Conservation (phyloP, 2,113 vertebrate genomes). For the Platycercus adscitus region DNA sequence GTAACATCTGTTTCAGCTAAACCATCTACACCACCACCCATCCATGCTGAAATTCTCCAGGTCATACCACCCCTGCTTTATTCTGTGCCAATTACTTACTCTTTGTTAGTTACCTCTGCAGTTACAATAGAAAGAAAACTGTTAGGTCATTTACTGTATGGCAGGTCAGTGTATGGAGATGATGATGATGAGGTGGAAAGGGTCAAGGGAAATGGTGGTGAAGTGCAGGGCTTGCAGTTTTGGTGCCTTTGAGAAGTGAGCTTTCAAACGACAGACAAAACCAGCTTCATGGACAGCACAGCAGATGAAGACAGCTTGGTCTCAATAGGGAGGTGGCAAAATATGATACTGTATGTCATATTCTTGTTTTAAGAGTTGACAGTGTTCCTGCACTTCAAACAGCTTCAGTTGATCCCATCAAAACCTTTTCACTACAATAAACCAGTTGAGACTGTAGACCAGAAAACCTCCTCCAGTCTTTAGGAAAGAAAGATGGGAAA, state of each 20-base stretch:
- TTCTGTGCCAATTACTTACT: neutral
- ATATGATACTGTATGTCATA: neutral
- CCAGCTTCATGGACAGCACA: neutral
- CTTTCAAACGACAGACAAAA: neutral
- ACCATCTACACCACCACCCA: neutral
- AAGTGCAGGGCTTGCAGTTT: neutral
- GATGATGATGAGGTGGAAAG: neutral
- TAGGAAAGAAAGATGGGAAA: neutral
- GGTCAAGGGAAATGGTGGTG: too few species aligned
- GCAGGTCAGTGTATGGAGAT: neutral
- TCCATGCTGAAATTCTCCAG: neutral
- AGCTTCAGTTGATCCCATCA: neutral
- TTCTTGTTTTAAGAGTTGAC: neutral
- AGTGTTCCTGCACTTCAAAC: neutral
- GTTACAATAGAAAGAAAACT: neutral
- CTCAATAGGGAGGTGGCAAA: neutral
- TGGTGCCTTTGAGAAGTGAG: neutral
- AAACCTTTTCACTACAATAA: neutral
- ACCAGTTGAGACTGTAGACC: neutral
- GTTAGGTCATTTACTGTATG: fast-evolving
- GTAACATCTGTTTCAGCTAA: neutral
- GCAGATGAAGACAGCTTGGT: neutral
- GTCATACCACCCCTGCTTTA: neutral
- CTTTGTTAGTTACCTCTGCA: neutral
- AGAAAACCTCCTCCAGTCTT: neutral